Evolutionary conservation across 2,113 vertebrate species (phyloP), one percentile per base, ranked within the genome.

Genomic region (Coptodon bakossiorum): DNA sequence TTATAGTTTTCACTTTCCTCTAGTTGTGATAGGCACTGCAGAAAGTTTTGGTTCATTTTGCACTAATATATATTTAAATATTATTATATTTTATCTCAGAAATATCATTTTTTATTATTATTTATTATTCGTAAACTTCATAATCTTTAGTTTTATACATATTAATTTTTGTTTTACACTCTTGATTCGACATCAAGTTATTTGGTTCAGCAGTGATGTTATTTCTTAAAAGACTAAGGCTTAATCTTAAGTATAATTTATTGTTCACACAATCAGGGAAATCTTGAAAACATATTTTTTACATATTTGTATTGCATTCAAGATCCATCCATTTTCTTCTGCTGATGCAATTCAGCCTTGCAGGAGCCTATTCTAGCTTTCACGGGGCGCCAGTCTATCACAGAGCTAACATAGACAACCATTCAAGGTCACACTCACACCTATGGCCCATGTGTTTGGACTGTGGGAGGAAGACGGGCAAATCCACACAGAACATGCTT

Each of bases 331-430:
- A 19, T 50, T 76, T 48, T 76, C 24, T 76, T 3, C 68, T 48
- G 14, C 43, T 76, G 43, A 76, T 48, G 6, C 43, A 48, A 11
- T 3, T 48, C 9, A 48, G 0, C 5, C 4, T 76, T 27, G 14
- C 22, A 6, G 40, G 22, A 73, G 1, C 14, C 16, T 45, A 27
- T 48, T 48, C 43, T 17, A 45, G 40, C 40, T 48, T 45, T 48
- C 40, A 29, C 0, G 0, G 40, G 14, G 5, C 1, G 1, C 40
- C 43, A 48, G 43, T 29, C 24, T 76, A 50, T 76, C 71, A 50
- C 43, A 50, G 16, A 48, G 71, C 43, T 31, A 76, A 50, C 24
- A 76, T 3, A 76, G 68, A 11, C 68, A 29, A 19, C 43, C 9
- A 29, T 29, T 48, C 9, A 48, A 76, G 68, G 68, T 48, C 24